Conservation (phyloP, 2,797 vertebrate species). For the Tokudaia muenninki region DNA sequence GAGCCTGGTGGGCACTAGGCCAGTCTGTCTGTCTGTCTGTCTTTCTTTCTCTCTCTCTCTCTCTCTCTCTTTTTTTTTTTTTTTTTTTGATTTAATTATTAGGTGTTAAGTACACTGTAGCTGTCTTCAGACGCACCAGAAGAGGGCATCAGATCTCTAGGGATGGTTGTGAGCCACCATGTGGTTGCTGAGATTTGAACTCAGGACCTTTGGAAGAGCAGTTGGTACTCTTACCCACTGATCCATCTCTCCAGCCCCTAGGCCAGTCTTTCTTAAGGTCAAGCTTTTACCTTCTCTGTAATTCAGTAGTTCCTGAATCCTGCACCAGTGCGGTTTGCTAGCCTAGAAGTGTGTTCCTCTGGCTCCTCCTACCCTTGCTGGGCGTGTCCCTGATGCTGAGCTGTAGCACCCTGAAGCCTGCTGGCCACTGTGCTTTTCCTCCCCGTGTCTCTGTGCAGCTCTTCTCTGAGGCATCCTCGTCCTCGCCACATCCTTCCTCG, state of each 20-base stretch:
- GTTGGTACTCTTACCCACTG: too few relatives aligned
- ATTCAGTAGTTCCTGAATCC: neutral
- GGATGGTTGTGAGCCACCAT: too few relatives aligned
- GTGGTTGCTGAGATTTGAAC: too few relatives aligned
- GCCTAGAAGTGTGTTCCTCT: neutral
- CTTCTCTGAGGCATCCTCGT: neutral
- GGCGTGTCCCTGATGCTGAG: neutral
- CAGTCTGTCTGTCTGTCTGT: neutral
- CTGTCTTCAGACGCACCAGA: too few relatives aligned
- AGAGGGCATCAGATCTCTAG: too few relatives aligned
- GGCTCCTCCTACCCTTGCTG: neutral
- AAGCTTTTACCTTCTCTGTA: neutral
- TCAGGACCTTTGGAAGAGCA: too few relatives aligned
- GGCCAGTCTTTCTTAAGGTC: too few relatives aligned
- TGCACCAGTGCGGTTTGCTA: neutral
- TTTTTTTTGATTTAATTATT: neutral
- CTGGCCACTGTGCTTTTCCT: neutral
- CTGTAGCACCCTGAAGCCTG: neutral
- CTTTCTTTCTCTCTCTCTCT: too few relatives aligned
- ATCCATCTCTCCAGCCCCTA: too few relatives aligned
- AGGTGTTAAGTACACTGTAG: too few relatives aligned
- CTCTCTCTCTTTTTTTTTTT: too few relatives aligned
- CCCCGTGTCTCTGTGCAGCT: neutral
- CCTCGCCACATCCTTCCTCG: neutral
- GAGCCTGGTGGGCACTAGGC: neutral